Conservation (phyloP, 2,797 vertebrate species). For the Cynopterus sphinx region DNA sequence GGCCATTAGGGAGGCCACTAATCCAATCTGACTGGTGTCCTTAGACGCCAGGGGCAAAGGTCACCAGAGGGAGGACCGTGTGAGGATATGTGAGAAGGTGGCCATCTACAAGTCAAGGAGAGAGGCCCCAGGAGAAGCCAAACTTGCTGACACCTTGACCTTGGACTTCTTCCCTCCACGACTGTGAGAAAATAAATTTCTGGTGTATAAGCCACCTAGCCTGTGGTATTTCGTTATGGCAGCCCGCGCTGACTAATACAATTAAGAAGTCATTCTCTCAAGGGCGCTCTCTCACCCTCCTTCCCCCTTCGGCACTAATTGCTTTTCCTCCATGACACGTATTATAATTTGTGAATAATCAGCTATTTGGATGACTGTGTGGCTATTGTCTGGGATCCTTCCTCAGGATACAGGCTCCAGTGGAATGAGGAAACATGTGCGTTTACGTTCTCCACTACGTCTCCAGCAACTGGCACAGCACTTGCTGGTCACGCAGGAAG, state of each 20-base stretch:
- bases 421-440: not conserved
- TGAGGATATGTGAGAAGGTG: not conserved
- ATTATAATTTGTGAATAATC: not conserved
- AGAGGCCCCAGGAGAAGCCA: not conserved
- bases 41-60: not conserved
- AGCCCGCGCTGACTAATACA: not conserved
- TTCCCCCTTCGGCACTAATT: not conserved
- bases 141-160: not conserved
- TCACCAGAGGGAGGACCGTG: not conserved
- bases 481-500: not conserved
- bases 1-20: not conserved
- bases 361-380: not conserved
- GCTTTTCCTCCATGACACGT: not conserved
- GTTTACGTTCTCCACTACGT: not conserved
- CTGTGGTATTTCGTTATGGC: not conserved
- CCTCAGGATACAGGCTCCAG: not conserved
- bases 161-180: not conserved
- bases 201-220: not conserved
- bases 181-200: not conserved
- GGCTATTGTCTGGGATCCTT: not conserved
- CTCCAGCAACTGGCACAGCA: rapidly evolving
- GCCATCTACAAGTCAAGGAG: not conserved
- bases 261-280: not conserved
- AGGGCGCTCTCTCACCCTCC: not conserved
- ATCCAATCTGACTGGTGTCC: not conserved